A percentile compares a stretch with the other conserved stretches of the same genome.
Evolutionary conservation across 2,888 invertebrate genomes (phyloP).

Genomic region (Mimas tiliae): DNA sequence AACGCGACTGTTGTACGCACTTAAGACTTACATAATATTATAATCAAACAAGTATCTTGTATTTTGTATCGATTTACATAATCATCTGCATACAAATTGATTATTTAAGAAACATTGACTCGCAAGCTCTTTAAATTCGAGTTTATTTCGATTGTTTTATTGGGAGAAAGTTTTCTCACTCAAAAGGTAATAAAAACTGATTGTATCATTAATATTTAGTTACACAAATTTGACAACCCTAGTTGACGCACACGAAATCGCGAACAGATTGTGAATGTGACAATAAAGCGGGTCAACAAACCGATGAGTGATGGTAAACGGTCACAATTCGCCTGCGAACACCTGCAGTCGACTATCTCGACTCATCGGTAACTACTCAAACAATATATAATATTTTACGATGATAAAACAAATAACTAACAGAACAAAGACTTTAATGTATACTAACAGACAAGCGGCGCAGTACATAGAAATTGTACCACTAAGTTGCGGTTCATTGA

Average conservation of each 20-base stretch:
- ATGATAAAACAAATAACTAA: not conserved
- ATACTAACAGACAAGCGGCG: too few species aligned
- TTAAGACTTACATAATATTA: not conserved
- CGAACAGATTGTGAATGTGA: slow-evolving; percentile 21
- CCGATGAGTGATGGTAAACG: slow-evolving; percentile 27
- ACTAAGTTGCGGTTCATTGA: too few species aligned
- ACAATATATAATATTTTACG: not conserved
- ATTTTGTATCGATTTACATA: not conserved
- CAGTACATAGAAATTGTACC: too few species aligned
- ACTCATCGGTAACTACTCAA: slow-evolving; percentile 7
- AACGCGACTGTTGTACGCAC: not conserved
- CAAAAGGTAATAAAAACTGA: not conserved
- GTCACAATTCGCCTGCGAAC: slow-evolving; percentile 12
- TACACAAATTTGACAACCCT: not conserved
- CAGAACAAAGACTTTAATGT: too few species aligned
- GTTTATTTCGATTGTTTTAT: not conserved
- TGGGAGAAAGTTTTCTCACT: not conserved
- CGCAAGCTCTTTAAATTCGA: not conserved
- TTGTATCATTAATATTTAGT: not conserved
- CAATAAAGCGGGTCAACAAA: slow-evolving; percentile 26
- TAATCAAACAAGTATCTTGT: not conserved
- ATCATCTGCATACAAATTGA: not conserved
- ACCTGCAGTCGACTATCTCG: slow-evolving; percentile 26
- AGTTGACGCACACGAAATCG: slow-evolving; percentile 8
- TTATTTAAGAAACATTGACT: not conserved